Percentiles rank a stretch among this genome's conserved stretches.
Evolutionary conservation across 1,140 invertebrate species (phyloP).

Genomic region (Drosophila pseudoobscura): DNA sequence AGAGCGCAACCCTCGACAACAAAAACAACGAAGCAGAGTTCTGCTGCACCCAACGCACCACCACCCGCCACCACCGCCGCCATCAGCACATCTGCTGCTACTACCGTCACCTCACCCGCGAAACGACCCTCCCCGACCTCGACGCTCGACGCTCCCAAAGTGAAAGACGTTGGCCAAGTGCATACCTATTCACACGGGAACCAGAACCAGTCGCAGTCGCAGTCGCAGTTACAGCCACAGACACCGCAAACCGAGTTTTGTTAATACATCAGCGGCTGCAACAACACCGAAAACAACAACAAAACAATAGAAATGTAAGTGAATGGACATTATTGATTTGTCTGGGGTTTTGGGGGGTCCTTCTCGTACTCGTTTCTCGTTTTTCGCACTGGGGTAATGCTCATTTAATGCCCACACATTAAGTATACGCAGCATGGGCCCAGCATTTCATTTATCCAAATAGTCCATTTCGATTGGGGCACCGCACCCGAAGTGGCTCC

Average conservation of each 20-base stretch:
- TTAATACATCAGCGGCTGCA: conserved; percentile 39
- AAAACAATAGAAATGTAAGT: conserved; percentile 67
- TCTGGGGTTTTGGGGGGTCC: conserved; percentile 19
- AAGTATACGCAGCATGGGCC: conserved; percentile 40
- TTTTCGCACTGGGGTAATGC: conserved; percentile 34
- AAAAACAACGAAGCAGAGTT: conserved; percentile 76
- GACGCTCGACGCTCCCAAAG: conserved; percentile 26
- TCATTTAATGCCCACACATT: conserved; percentile 36
- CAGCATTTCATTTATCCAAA: conserved; percentile 20
- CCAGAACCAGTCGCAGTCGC: conserved; percentile 43
- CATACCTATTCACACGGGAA: conserved; percentile 40
- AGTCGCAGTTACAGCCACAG: conserved; percentile 1
- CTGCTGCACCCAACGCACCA: conserved; percentile 59
- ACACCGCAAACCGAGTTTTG: conserved; percentile 30
- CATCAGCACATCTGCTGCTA: conserved; percentile 48
- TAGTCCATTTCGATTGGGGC: conserved; percentile 10
- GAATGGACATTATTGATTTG: conserved; percentile 70
- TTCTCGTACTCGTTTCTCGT: neutral
- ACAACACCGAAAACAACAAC: conserved; percentile 28
- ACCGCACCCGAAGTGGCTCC: neutral
- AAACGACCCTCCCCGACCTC: conserved; percentile 12
- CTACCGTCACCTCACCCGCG: conserved; percentile 21
- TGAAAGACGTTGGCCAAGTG: conserved; percentile 62
- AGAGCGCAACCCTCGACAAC: conserved; percentile 57
- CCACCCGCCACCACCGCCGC: conserved; percentile 10